phyloP scores from a whole-genome alignment of 2,113 vertebrate genomes.

The Thamnaconus septentrionalis region DNA sequence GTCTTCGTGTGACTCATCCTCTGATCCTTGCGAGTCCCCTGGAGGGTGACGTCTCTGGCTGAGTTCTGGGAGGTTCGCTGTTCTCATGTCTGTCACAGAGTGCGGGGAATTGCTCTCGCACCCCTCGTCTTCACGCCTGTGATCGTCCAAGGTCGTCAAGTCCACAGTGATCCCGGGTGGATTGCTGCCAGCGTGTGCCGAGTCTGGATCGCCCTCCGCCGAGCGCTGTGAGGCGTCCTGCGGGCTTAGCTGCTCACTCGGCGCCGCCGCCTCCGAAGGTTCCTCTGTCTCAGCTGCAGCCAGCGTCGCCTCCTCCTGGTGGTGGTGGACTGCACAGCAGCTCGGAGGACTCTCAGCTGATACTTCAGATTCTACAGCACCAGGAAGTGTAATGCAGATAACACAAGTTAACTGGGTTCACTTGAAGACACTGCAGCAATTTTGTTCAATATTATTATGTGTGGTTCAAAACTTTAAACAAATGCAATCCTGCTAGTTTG shows the following conservation, averaged over 20 bases:
- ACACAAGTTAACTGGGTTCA: no score
- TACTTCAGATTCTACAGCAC: slow-evolving; percentile 2
- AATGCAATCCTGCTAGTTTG: no score
- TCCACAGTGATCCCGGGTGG: slow-evolving; percentile 1
- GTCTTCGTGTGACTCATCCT: neutral
- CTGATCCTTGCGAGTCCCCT: slow-evolving; percentile 1
- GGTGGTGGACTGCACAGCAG: neutral
- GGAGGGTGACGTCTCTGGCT: neutral
- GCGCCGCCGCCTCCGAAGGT: slow-evolving; percentile 1
- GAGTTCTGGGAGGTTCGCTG: neutral
- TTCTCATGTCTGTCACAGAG: neutral
- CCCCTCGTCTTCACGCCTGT: slow-evolving; percentile 14
- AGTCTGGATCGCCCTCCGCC: slow-evolving; percentile 12
- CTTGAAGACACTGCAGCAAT: no score
- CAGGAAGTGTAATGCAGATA: slow-evolving; percentile 14
- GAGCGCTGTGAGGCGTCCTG: neutral
- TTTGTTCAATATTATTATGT: no score
- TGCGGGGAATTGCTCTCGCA: slow-evolving; percentile 1
- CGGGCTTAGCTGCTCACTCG: neutral
- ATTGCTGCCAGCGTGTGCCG: slow-evolving; percentile 4
- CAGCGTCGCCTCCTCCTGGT: slow-evolving; percentile 3
- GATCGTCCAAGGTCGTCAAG: neutral
- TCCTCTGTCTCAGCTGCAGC: neutral
- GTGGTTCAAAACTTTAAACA: no score
- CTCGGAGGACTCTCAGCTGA: neutral